Conservation (phyloP, 2,113 vertebrate genomes). For the Dicrurus megarhynchus region DNA sequence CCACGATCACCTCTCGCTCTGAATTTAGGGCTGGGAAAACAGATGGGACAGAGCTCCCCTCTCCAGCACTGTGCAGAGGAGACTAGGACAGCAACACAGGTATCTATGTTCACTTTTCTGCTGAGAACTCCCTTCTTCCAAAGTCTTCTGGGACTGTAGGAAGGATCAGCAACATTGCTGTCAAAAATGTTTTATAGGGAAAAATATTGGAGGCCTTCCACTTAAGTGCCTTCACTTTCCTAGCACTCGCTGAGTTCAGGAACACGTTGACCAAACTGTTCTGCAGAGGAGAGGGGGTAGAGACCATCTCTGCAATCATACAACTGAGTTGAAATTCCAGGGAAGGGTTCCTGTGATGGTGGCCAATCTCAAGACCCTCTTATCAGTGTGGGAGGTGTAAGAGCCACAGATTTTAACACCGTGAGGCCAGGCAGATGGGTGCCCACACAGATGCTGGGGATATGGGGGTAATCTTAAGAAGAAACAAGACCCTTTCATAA, state of each 20-base stretch:
- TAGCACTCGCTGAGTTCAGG: neutral
- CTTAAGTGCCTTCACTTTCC: neutral
- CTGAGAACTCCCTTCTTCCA: neutral
- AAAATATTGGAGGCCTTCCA: neutral
- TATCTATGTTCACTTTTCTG: neutral
- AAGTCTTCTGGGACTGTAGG: neutral
- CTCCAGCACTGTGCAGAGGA: neutral
- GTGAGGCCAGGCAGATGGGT: neutral
- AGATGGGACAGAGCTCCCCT: neutral
- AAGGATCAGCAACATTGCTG: neutral
- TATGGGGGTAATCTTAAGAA: neutral
- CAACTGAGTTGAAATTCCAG: neutral
- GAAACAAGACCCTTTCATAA: neutral
- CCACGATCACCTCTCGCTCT: accelerated
- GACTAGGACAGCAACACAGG: neutral
- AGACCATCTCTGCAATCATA: neutral
- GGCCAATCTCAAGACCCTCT: neutral
- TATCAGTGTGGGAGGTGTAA: neutral
- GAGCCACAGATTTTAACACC: neutral
- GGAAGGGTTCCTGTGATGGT: neutral
- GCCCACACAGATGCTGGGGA: neutral
- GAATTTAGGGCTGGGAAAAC: neutral
- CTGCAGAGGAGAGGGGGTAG: neutral
- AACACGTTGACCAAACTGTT: neutral
- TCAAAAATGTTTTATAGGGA: neutral